Conservation (phyloP, 2,113 vertebrate species). For the Rhynchopsitta pachyrhyncha region DNA sequence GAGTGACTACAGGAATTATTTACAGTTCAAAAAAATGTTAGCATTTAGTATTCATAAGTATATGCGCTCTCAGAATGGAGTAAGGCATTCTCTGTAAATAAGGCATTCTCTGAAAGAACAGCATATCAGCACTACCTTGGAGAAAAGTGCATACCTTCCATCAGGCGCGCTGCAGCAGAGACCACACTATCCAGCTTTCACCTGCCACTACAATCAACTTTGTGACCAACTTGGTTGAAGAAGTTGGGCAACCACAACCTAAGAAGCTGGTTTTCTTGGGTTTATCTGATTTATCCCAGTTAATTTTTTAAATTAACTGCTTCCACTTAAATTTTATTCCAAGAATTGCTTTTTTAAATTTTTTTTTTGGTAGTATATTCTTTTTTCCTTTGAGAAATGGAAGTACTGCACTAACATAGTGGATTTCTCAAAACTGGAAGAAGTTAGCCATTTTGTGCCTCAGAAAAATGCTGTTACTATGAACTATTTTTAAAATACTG, state of each 20-base stretch:
- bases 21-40: neutral
- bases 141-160: rapidly evolving
- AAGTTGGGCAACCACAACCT: neutral
- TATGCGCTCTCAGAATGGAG: neutral
- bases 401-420: rapidly evolving
- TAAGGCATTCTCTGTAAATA: neutral
- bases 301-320: neutral
- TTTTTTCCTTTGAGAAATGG: neutral
- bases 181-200: neutral
- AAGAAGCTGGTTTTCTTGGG: neutral
- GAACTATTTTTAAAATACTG: neutral
- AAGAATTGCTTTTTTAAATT: neutral
- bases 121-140: neutral
- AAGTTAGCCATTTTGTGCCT: neutral
- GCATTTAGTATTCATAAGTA: too few relatives aligned
- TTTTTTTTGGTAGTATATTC: neutral
- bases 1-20: rapidly evolving
- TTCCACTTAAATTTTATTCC: neutral
- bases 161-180: neutral
- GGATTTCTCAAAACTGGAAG: neutral
- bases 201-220: neutral
- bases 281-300: neutral
- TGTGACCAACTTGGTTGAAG: neutral
- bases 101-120: neutral
- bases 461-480: neutral